Evolutionary conservation across 1,140 invertebrate species (phyloP).

Genomic region (Bombus confusus): DNA sequence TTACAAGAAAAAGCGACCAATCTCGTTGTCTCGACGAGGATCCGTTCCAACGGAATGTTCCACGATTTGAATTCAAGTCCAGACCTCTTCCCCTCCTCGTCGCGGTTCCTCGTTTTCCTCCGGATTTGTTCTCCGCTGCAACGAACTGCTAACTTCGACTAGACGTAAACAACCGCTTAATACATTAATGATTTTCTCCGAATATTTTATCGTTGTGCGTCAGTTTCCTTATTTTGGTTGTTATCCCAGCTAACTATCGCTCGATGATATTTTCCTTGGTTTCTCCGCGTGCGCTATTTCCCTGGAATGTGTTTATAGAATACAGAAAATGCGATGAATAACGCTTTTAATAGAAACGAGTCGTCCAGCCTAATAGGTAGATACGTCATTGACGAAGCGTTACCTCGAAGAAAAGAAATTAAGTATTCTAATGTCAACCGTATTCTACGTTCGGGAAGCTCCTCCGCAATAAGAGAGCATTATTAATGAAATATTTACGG

Average conservation of each 20-base stretch:
- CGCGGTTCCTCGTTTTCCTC: neutral
- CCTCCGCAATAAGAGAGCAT: neutral
- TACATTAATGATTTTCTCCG: neutral
- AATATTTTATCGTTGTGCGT: neutral
- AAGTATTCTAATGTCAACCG: neutral
- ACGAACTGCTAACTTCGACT: neutral
- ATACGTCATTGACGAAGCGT: neutral
- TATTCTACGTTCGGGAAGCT: neutral
- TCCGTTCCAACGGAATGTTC: neutral
- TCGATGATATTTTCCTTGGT: neutral
- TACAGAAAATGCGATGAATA: neutral
- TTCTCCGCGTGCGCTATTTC: neutral
- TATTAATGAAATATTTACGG: slow-evolving; percentile 20
- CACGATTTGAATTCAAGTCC: neutral
- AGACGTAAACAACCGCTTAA: neutral
- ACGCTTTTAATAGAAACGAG: neutral
- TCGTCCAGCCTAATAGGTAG: too few species aligned
- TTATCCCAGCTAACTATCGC: neutral
- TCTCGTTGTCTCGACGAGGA: neutral
- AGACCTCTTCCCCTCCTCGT: neutral
- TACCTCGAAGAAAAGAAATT: neutral
- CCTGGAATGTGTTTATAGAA: neutral
- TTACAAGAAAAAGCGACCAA: neutral
- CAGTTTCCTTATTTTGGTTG: too few species aligned
- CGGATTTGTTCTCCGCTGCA: neutral